Base-by-base conservation (phyloP, 2,113 vertebrate species). In the Cervus canadensis region DNA sequence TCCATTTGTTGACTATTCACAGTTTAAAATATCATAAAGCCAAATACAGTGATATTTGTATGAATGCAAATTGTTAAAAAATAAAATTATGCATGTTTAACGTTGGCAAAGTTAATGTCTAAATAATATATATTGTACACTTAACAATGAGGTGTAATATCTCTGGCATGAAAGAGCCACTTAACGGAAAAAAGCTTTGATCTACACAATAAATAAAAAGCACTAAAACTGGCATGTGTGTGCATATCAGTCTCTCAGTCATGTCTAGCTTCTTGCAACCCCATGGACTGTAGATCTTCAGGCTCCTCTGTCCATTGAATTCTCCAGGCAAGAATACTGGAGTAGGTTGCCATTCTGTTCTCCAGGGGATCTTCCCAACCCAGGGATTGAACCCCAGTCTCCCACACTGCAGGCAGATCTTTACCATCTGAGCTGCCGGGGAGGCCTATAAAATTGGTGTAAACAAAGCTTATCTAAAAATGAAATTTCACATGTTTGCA, bases 21-120 rank as follows among this genome's bases (percentile, higher is more conserved):
- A 94, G 33, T 95, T 98, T 97, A 91, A 95, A 97, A 96, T 97
- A 62, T 84, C 93, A 50, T 91, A 87, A 97, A 95, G 60, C 56
- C 56, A 96, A 94, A 48, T 81, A 23, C 71, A 82, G 59, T 94
- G 36, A 16, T 59, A 84, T 81, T 91, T 95, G 78, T 89, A 85
- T 95, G 76, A 84, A 2, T 92, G 95, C 36, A 90, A 17, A 94
- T 56, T 71, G 85, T 94, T 64, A 91, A 93, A 91, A 88, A 59
- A 64, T 91, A 62, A 95, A 96, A 85, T 48, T 54, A 40, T 17
- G 14, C 4, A 23, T 71, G 0, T 94, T 92, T 89, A 93, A 67
- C 19, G 45, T 87, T 87, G 56, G 71, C 59, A 88, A 90, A 83
- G 52, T 76, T 93, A 92, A 56, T 91, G 23, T 84, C 45, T 95